These are phyloP conservation scores for Sericinus montela DNA, from an alignment of 2,888 invertebrate genomes.

Conservation along the genomic window DNA sequence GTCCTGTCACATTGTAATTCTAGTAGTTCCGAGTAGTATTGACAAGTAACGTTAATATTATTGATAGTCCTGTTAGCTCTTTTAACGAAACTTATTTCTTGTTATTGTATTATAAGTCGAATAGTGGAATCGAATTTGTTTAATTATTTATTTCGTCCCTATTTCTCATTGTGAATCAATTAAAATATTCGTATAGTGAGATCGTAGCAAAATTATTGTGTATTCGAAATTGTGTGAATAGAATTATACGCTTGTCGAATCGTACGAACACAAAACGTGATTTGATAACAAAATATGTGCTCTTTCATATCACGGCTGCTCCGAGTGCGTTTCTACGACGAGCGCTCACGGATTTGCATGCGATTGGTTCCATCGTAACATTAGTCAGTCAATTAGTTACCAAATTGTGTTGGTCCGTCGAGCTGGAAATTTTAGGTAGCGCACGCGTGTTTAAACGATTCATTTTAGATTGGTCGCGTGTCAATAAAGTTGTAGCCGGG, in stretches of 20 bases:
- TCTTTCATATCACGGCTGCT: constrained; percentile 7
- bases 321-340: constrained; percentile 4
- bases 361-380: constrained; percentile 24
- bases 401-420: constrained; percentile 24
- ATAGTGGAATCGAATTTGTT: too few relatives aligned
- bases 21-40: too few relatives aligned
- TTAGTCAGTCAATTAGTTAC: constrained; percentile 27
- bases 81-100: too few relatives aligned
- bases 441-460: constrained; percentile 13
- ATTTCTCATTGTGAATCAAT: too few relatives aligned
- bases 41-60: too few relatives aligned
- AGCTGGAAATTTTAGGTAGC: constrained; percentile 15
- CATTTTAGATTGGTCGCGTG: constrained; percentile 26
- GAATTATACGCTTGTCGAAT: not conserved
- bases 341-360: constrained; percentile 27
- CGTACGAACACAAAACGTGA: constrained; percentile 9
- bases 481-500: constrained; percentile 32
- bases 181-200: too few relatives aligned
- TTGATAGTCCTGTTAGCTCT: too few relatives aligned
- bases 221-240: constrained; percentile 1
- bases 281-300: constrained; percentile 10
- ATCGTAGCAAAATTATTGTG: too few relatives aligned
- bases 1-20: too few relatives aligned
- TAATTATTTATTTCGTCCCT: too few relatives aligned
- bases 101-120: too few relatives aligned